Percentiles rank a stretch among this genome's conserved stretches.
These are phyloP conservation scores for Thrips palmi DNA, from an alignment of 1,140 invertebrate genomes.

Conservation along the genomic window DNA sequence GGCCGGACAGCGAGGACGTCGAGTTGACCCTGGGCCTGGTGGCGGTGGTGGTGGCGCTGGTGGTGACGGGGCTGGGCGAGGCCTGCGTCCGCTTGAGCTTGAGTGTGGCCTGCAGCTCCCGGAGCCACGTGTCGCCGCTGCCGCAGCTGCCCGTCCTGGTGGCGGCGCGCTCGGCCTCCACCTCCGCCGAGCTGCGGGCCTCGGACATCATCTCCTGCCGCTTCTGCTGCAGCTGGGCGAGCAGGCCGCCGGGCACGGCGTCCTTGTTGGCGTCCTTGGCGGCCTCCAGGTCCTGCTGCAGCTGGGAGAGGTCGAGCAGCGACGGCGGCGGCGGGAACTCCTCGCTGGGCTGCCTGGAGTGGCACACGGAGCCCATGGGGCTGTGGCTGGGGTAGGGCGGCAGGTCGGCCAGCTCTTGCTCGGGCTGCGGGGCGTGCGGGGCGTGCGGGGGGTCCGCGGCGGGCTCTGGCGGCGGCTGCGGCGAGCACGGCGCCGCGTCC, in stretches of 20 bases:
- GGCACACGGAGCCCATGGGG: conserved; percentile 47
- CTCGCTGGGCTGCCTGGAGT: conserved; percentile 69
- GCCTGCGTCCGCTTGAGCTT: conserved; percentile 33
- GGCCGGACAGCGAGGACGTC: too few species aligned
- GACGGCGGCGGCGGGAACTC: conserved; percentile 76
- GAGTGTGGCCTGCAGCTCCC: conserved; percentile 55
- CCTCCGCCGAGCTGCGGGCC: neutral
- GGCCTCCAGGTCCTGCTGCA: conserved; percentile 24
- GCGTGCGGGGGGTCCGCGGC: too few species aligned
- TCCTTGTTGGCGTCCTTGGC: conserved; percentile 26
- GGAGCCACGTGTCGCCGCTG: conserved; percentile 45
- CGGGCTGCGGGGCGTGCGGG: too few species aligned
- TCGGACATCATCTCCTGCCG: conserved; percentile 40
- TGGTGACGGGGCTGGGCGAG: too few species aligned
- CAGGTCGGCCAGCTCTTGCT: conserved; percentile 25
- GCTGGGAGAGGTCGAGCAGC: conserved; percentile 47
- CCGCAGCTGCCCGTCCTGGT: conserved; percentile 21
- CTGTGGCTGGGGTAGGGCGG: conserved; percentile 62
- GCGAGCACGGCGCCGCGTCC: conserved; percentile 23
- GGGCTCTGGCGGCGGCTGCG: conserved; percentile 23
- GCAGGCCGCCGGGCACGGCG: conserved; percentile 32
- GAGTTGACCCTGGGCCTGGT: too few species aligned
- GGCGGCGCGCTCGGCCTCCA: conserved; percentile 19
- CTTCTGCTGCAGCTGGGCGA: conserved; percentile 58
- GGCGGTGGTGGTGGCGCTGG: too few species aligned